Conservation (phyloP, 2,113 vertebrate genomes). For the Phylloscopus whistleri region DNA sequence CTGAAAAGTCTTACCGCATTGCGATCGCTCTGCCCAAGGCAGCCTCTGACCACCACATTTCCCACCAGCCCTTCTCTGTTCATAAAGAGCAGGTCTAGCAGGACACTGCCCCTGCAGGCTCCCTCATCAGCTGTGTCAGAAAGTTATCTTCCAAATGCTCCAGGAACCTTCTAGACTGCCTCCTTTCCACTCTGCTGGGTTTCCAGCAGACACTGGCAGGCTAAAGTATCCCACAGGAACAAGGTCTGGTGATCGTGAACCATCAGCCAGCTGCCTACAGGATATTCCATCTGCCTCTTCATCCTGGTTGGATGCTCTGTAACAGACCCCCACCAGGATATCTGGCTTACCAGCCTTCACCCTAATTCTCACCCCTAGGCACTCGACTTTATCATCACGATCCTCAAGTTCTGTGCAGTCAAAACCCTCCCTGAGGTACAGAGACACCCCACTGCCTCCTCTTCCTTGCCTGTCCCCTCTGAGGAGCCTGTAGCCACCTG, state of each 20-base stretch:
- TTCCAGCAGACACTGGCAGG: background rate
- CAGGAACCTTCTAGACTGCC: background rate
- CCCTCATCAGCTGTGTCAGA: background rate
- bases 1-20: background rate
- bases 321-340: background rate
- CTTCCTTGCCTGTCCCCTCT: background rate
- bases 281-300: background rate
- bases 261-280: background rate
- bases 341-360: background rate
- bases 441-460: background rate
- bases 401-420: background rate
- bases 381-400: background rate
- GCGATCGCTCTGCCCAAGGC: fast-evolving
- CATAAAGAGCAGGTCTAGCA: background rate
- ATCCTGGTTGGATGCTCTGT: background rate
- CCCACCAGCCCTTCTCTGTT: background rate
- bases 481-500: background rate
- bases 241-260: background rate
- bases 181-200: background rate
- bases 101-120: background rate
- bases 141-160: background rate
- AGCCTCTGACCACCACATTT: background rate
- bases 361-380: background rate
- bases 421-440: background rate
- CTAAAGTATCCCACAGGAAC: background rate